phyloP scores from a whole-genome alignment of 2,113 vertebrate genomes.

The Callithrix jacchus region DNA sequence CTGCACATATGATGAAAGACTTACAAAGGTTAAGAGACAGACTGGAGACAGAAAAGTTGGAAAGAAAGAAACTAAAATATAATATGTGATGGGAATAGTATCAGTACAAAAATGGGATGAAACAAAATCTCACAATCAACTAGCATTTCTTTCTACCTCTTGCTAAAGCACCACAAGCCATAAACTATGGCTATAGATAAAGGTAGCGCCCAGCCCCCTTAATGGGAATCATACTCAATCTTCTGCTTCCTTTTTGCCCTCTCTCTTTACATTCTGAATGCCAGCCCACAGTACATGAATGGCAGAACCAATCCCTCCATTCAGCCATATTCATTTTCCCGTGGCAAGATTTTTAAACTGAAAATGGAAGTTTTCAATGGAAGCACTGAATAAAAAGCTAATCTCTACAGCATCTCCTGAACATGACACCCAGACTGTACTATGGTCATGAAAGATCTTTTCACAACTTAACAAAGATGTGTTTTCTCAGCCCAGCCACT shows the following conservation, averaged over 20 bases:
- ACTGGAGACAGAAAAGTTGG: not conserved
- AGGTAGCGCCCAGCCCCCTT: not conserved
- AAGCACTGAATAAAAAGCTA: conserved; percentile 56
- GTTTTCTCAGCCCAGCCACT: conserved; percentile 19
- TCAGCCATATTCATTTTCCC: conserved; percentile 61
- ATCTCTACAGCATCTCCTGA: conserved; percentile 54
- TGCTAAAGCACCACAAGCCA: not conserved
- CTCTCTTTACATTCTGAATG: conserved; percentile 43
- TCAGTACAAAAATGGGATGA: not conserved
- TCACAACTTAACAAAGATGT: not conserved
- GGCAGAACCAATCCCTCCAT: conserved; percentile 45
- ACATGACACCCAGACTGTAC: conserved; percentile 40
- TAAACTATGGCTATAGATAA: conserved; percentile 8
- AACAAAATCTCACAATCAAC: conserved; percentile 7
- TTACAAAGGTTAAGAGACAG: not conserved
- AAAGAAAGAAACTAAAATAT: not conserved
- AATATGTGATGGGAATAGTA: not conserved
- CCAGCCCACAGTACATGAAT: conserved; percentile 23
- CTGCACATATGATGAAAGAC: not conserved
- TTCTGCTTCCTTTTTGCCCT: not conserved
- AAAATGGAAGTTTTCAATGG: conserved; percentile 52
- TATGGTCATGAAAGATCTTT: conserved; percentile 61
- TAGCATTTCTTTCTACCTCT: conserved; percentile 21
- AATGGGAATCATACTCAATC: conserved; percentile 21
- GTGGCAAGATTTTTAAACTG: conserved; percentile 42